Conservation (phyloP, 2,888 invertebrate species). For the Aproaerema taeniolella region DNA sequence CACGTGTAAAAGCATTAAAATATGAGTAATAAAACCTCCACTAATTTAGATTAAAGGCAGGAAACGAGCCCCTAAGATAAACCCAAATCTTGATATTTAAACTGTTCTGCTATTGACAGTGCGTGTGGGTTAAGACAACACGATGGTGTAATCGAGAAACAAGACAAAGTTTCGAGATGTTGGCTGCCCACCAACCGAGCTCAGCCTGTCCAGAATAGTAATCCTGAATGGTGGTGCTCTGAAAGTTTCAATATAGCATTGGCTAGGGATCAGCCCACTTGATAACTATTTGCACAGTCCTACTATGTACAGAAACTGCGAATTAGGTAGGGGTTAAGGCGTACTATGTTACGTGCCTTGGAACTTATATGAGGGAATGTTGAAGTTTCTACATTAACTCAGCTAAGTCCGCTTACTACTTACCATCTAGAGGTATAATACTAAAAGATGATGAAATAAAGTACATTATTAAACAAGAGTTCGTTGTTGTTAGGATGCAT, state of each 20-base stretch:
- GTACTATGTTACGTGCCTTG: not conserved
- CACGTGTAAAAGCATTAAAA: too few relatives aligned
- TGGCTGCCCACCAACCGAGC: conserved; percentile 8
- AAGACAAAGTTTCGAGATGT: conserved; percentile 5
- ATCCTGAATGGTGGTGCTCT: conserved; percentile 5
- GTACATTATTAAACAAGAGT: not conserved
- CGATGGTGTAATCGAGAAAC: conserved; percentile 7
- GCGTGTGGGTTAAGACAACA: conserved; percentile 9
- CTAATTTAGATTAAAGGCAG: not conserved
- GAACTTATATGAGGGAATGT: conserved; percentile 7
- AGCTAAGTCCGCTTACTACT: not conserved
- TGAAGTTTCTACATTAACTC: conserved; percentile 6
- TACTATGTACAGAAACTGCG: conserved; percentile 3
- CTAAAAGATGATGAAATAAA: not conserved
- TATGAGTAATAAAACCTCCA: not conserved
- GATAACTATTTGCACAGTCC: conserved; percentile 6
- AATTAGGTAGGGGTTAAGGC: not conserved
- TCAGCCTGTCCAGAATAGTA: not conserved
- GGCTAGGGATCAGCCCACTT: conserved; percentile 2
- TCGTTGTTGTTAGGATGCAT: not conserved
- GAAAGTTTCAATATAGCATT: conserved; percentile 5
- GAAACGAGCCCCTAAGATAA: not conserved
- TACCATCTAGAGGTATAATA: not conserved
- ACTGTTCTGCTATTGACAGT: conserved; percentile 10
- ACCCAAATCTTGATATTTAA: not conserved